Conservation (phyloP, 1,140 invertebrate genomes). For the Sweltsa coloradensis region DNA sequence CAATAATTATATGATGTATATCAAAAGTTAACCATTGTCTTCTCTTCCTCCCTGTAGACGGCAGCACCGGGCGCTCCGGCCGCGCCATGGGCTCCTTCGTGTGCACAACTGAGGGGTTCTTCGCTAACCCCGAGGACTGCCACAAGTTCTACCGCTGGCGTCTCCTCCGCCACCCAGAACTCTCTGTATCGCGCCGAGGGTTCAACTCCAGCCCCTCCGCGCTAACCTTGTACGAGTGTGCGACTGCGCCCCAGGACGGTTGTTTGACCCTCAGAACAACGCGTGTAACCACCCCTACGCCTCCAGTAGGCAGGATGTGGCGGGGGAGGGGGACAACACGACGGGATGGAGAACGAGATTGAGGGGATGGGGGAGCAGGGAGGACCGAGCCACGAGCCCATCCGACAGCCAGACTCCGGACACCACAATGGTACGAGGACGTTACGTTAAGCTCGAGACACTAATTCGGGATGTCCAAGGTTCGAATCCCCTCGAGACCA, state of each 20-base stretch:
- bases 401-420: no score
- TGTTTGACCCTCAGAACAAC: conserved; percentile 50
- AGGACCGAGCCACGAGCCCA: no score
- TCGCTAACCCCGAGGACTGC: conserved; percentile 40
- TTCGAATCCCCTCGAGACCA: no score
- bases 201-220: no score
- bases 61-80: no score
- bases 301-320: conserved; percentile 31
- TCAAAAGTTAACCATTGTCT: no score
- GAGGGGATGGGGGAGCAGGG: background rate
- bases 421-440: no score
- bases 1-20: no score
- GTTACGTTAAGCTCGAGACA: no score
- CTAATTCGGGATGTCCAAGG: no score
- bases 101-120: conserved; percentile 44
- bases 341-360: background rate
- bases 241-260: conserved; percentile 53
- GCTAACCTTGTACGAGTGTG: conserved; percentile 41
- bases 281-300: conserved; percentile 52
- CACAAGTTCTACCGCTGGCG: conserved; percentile 42
- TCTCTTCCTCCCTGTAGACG: no score
- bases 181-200: background rate
- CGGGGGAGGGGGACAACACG: background rate
- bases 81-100: no score
- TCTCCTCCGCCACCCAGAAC: conserved; percentile 14